These are phyloP conservation scores for Sphyrna mokarran DNA, from an alignment of 2,113 vertebrate genomes.

Conservation along the genomic window DNA sequence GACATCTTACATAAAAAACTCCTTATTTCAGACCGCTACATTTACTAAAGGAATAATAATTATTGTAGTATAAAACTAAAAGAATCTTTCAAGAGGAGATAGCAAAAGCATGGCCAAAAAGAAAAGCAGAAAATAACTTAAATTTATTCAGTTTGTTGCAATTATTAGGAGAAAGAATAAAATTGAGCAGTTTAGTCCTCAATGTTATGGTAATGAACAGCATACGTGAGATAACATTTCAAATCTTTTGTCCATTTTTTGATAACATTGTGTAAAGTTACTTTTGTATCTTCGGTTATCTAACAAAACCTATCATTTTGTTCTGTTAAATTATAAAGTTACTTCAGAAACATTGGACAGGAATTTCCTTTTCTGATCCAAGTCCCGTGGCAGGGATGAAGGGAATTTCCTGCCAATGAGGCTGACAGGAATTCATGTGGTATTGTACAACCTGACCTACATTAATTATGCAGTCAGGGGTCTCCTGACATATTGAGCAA, in stretches of 20 bases:
- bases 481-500: too few relatives aligned
- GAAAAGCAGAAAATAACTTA: background rate
- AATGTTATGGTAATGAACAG: background rate
- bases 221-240: background rate
- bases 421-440: too few relatives aligned
- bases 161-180: background rate
- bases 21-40: background rate
- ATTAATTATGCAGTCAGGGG: too few relatives aligned
- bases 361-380: too few relatives aligned
- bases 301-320: background rate
- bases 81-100: background rate
- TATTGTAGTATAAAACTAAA: background rate
- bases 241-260: background rate
- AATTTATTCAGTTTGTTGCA: background rate
- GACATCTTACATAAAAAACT: constrained; percentile 8
- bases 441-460: too few relatives aligned
- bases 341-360: background rate
- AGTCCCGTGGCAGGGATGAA: too few relatives aligned
- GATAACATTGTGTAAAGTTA: background rate
- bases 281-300: background rate
- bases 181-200: background rate
- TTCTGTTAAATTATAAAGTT: background rate
- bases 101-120: background rate
- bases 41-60: background rate
- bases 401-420: too few relatives aligned